Percentiles rank a stretch among this genome's conserved stretches.
These are phyloP conservation scores for Enteromius fasciolatus DNA, from an alignment of 2,797 vertebrate genomes.

Conservation along the genomic window DNA sequence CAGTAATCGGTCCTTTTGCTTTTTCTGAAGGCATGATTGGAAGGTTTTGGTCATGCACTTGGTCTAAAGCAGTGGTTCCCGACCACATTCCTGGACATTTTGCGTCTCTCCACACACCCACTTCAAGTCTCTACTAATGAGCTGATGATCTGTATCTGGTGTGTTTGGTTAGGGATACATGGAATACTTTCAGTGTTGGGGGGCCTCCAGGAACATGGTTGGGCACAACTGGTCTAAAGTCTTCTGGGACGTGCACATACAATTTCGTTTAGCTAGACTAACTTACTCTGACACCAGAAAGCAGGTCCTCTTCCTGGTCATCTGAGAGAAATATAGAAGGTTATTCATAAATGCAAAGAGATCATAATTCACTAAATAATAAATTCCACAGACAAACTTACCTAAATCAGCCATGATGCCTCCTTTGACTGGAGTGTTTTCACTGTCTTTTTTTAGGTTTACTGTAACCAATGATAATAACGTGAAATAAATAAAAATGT, in stretches of 20 bases:
- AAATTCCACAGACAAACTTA: conserved; percentile 64
- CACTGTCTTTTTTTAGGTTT: conserved; percentile 97
- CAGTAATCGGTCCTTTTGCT: not conserved
- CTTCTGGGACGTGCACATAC: not conserved
- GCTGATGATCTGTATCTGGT: too few species aligned
- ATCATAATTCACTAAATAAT: not conserved
- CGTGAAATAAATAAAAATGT: not conserved
- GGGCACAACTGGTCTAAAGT: not conserved
- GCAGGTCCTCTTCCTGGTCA: conserved; percentile 93
- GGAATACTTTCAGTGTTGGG: too few species aligned
- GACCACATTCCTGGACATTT: too few species aligned
- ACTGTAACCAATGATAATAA: conserved; percentile 72
- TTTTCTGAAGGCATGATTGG: not conserved
- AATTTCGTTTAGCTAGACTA: not conserved
- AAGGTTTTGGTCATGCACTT: not conserved
- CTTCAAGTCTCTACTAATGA: too few species aligned
- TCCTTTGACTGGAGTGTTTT: conserved; percentile 97
- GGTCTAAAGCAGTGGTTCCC: too few species aligned
- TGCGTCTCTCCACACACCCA: too few species aligned
- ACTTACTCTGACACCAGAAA: conserved; percentile 88
- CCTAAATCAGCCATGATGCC: conserved; percentile 95
- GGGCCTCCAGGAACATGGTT: too few species aligned
- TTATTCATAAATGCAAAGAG: not conserved
- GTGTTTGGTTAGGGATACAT: too few species aligned
- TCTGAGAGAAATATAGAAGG: conserved; percentile 77